Base-by-base conservation (phyloP, 2,888 invertebrate genomes). In the Hydrotaea cyrtoneurina region DNA sequence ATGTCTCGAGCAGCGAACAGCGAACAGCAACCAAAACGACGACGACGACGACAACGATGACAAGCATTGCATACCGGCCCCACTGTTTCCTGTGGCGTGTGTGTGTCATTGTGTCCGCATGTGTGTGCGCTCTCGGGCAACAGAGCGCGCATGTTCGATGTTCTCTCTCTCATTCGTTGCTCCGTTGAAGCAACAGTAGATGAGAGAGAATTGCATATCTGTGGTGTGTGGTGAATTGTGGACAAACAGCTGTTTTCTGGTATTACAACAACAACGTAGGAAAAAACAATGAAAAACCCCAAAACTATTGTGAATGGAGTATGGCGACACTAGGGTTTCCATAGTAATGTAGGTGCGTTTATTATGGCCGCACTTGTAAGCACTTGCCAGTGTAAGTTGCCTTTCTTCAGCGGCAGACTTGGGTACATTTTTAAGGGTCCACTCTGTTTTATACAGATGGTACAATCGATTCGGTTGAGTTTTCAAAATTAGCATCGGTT, bases 131-230 rank as follows among this genome's bases (percentile, higher is more conserved):
- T 26, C n/a, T 74, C 39, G 50, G 31, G 23, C 19, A 57, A 74
- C 53, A 76, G 57, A 76, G 85, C 85, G 85, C 85, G 85, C 85
- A 85, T 78, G 81, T 59, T 77, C 59, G 31, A 85, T 75, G 81
- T 59, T 77, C 59, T 80, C 21, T 43, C 39, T n/a, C n/a, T n/a
- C n/a, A n/a, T n/a, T n/a, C 8, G 31, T 31, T 7, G 31, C 26
- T 26, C n/a, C n/a, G 17, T 17, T 39, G 85, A 85, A 85, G 85
- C 85, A 85, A 85, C 85, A 85, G 85, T 85, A 64, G 72, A 23
- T 59, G 75, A 74, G 73, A 86, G 43, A 39, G 26, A n/a, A n/a
- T 19, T 36, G 21, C 11, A 43, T 76, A 64, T 11, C 64, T 46
- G 2, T 62, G 10, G 17, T n/a, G 36, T 36, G 57, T 39, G 73